Evolutionary conservation across 2,888 invertebrate species (phyloP).

Genomic region (Rotaria magnacalcarata): DNA sequence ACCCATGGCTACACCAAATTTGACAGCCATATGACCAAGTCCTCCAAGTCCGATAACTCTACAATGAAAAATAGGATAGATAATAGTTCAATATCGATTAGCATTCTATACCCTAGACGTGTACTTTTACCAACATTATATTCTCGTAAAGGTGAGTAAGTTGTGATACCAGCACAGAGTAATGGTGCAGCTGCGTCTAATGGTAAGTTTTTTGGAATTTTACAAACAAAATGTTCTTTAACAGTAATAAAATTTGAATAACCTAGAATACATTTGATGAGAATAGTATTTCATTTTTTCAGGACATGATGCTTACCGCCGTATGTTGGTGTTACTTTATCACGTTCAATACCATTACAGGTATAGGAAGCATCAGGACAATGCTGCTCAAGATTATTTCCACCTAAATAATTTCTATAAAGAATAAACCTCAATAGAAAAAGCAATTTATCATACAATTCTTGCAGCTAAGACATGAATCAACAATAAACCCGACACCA

Average conservation of each 20-base stretch:
- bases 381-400: background rate
- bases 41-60: conserved; percentile 22
- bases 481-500: background rate
- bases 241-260: background rate
- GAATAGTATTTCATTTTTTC: background rate
- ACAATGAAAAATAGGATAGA: background rate
- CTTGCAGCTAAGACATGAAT: background rate
- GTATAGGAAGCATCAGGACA: background rate
- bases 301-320: background rate
- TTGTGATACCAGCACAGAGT: conserved; percentile 19
- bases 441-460: background rate
- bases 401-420: background rate
- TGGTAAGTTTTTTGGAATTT: conserved; percentile 17
- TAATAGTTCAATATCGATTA: background rate
- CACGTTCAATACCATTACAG: background rate
- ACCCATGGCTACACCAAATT: background rate
- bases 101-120: background rate
- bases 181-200: background rate
- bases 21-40: conserved; percentile 15
- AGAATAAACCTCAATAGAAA: too few relatives aligned
- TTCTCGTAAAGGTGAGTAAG: background rate
- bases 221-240: background rate
- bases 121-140: background rate
- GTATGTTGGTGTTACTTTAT: background rate
- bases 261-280: background rate